These are phyloP conservation scores for Sebastes schlegelii DNA, from an alignment of 2,113 vertebrate genomes.

Conservation along the genomic window DNA sequence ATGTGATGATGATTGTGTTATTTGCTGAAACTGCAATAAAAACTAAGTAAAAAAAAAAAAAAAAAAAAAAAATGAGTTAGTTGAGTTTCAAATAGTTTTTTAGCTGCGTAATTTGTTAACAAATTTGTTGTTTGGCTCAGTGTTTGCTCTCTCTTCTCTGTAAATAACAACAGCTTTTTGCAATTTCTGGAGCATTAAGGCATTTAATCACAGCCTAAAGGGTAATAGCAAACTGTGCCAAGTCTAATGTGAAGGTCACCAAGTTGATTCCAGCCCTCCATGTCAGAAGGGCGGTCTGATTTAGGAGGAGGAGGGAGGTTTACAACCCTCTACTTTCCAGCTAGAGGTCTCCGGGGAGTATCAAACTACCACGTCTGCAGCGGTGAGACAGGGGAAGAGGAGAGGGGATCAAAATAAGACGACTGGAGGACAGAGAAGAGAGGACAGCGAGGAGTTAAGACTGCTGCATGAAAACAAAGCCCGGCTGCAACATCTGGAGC, in stretches of 20 bases:
- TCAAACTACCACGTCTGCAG: constrained; percentile 83
- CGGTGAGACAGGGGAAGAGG: constrained; percentile 53
- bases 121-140: neutral
- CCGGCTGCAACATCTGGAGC: constrained; percentile 59
- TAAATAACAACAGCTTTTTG: neutral
- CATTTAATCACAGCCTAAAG: constrained; percentile 4
- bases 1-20: too few relatives aligned
- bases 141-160: neutral
- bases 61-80: neutral
- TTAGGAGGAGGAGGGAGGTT: constrained; percentile 60
- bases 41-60: too few relatives aligned
- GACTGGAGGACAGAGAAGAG: constrained; percentile 19
- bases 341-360: constrained; percentile 61
- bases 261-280: constrained; percentile 61
- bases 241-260: constrained; percentile 63
- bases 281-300: constrained; percentile 65
- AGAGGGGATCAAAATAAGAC: constrained; percentile 57
- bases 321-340: constrained; percentile 59
- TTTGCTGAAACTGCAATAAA: too few relatives aligned
- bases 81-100: neutral
- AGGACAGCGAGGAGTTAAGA: constrained; percentile 43
- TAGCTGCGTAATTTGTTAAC: neutral
- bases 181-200: constrained; percentile 8
- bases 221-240: neutral
- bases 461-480: constrained; percentile 45